Evolutionary conservation across 2,113 vertebrate genomes (phyloP).

Genomic region (Crocuta crocuta): DNA sequence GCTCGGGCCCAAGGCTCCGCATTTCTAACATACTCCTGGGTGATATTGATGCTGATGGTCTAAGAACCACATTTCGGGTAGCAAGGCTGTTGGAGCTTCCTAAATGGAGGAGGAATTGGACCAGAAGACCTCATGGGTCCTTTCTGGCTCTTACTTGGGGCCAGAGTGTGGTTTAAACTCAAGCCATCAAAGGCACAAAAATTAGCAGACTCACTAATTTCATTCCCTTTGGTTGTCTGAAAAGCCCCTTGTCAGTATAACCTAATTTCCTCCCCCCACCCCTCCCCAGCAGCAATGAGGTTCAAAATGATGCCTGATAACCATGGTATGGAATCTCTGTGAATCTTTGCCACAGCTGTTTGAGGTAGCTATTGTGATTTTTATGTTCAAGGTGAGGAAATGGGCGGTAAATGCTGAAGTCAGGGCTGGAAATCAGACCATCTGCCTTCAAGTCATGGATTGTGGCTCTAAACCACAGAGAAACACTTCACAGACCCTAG

Average conservation of each 20-base stretch:
- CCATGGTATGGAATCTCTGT: not conserved
- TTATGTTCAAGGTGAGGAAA: not conserved
- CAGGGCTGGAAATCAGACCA: not conserved
- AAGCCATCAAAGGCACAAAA: not conserved
- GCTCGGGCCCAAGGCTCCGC: not conserved
- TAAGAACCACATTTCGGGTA: not conserved
- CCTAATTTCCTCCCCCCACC: no score
- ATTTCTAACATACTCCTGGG: not conserved
- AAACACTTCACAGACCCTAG: not conserved
- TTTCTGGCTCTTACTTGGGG: not conserved
- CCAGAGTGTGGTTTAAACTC: not conserved
- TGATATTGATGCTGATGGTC: not conserved
- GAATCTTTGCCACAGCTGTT: not conserved
- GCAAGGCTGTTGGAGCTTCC: not conserved
- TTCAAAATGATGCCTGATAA: not conserved
- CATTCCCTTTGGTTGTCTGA: not conserved
- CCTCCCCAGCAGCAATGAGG: not conserved
- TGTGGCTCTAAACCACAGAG: not conserved
- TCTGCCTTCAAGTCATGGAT: not conserved
- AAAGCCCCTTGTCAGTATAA: not conserved
- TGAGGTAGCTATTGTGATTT: not conserved
- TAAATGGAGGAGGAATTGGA: not conserved
- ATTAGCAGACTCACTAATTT: not conserved
- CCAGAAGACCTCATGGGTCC: not conserved
- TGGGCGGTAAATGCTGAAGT: not conserved